phyloP scores from a whole-genome alignment of 2,888 invertebrate genomes.

The Stenurella melanura region DNA sequence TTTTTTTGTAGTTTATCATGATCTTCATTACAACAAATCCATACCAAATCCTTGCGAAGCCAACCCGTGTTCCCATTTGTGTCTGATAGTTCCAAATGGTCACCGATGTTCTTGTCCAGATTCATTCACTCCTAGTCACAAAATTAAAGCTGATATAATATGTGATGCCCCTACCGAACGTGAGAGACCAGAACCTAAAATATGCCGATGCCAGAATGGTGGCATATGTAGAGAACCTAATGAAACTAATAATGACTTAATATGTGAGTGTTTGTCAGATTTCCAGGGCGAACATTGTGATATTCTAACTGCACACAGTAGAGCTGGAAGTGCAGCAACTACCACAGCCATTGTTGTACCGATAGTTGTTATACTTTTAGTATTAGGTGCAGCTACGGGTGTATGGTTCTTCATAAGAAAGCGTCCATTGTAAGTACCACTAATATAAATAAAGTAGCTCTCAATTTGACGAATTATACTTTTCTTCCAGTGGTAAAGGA shows the following conservation, averaged over 20 bases:
- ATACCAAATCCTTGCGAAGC: constrained; percentile 81
- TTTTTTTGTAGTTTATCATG: constrained; percentile 82
- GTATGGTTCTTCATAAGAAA: constrained; percentile 89
- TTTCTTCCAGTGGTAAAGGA: constrained; percentile 83
- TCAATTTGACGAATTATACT: constrained; percentile 16
- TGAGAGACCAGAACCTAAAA: constrained; percentile 83
- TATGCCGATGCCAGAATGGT: constrained; percentile 92
- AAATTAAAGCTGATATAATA: constrained; percentile 78
- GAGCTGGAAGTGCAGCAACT: constrained; percentile 75
- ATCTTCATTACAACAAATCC: constrained; percentile 87
- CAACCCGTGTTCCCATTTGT: constrained; percentile 92
- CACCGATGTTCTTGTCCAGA: constrained; percentile 95
- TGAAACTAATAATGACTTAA: constrained; percentile 77
- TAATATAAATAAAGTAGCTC: neutral
- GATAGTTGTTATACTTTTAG: constrained; percentile 84
- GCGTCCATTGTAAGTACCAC: constrained; percentile 86
- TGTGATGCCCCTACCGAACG: constrained; percentile 91
- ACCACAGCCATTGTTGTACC: constrained; percentile 89
- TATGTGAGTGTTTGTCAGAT: constrained; percentile 84
- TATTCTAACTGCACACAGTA: constrained; percentile 78
- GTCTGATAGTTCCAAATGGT: constrained; percentile 91
- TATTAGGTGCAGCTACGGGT: constrained; percentile 83
- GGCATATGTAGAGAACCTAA: constrained; percentile 82
- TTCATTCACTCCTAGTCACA: constrained; percentile 72
- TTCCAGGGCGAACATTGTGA: constrained; percentile 86